Base-by-base conservation (phyloP, 2,888 invertebrate species). In the Zygothrica quintamaculata region DNA sequence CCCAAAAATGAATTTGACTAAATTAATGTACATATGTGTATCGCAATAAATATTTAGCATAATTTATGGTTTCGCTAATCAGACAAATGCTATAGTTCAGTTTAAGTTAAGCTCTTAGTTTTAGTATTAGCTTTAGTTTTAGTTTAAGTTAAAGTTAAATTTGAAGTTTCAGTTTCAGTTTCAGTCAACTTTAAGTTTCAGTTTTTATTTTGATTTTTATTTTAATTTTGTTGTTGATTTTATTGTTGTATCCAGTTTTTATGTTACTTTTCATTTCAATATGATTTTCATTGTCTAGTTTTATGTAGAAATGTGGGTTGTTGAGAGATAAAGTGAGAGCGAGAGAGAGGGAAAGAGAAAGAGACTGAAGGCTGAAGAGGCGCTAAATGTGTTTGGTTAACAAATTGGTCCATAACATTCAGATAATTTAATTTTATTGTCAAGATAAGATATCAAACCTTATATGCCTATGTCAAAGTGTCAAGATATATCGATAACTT, bases 331-430 rank as follows among this genome's bases (percentile, higher is more conserved):
- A n/a, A 50, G n/a, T 36, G n/a, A n/a, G n/a, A n/a, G n/a, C n/a
- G n/a, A n/a, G n/a, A n/a, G n/a, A n/a, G n/a, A n/a, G n/a, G n/a
- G n/a, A n/a, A n/a, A n/a, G n/a, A n/a, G n/a, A n/a, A n/a, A n/a
- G n/a, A n/a, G n/a, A n/a, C 13, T 37, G 9, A 8, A 8, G 4
- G 36, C 9, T 22, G 16, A 40, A 46, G 68, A 65, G 65, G 62
- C 56, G 73, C 69, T 69, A 74, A 80, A 84, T 74, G 66, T 72
- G 59, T 53, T 66, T 56, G 68, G 57, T 73, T 62, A 82, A 77
- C 80, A 82, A 82, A 85, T 82, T 84, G 77, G 61, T 7, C 60
- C 65, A 76, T 73, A 74, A 77, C 62, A 79, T 61, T 73, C 72
- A 71, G 59, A 44, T 79, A 58, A 69, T 69, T 61, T 59, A 67